phyloP scores from a whole-genome alignment of 2,888 invertebrate species.

The Smittia aterrima region DNA sequence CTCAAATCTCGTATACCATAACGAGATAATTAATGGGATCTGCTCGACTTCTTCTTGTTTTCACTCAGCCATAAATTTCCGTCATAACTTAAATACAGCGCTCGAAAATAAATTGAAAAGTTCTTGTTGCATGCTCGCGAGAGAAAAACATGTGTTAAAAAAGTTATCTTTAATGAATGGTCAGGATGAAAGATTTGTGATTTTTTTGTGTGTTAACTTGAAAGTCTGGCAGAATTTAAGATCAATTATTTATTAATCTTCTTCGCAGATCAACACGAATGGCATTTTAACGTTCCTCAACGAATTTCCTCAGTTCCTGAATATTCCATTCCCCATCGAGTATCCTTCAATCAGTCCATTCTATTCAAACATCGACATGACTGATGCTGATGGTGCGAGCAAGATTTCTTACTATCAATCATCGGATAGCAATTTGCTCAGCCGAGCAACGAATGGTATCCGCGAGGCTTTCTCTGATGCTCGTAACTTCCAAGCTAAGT shows the following conservation, averaged over 20 bases:
- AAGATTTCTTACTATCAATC: constrained; percentile 72
- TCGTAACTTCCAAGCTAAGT: constrained; percentile 69
- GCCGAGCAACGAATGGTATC: constrained; percentile 69
- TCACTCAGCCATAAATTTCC: background rate
- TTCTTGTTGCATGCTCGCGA: background rate
- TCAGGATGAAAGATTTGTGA: background rate
- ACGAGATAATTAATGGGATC: constrained; percentile 1
- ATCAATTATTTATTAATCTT: too few species aligned
- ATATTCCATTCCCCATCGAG: constrained; percentile 84
- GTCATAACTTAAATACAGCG: background rate
- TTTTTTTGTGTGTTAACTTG: background rate
- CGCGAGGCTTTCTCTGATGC: constrained; percentile 71
- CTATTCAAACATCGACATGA: constrained; percentile 87
- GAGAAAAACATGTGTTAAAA: constrained; percentile 14
- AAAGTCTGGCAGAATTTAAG: too few species aligned
- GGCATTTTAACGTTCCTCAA: constrained; percentile 86
- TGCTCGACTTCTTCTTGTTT: background rate
- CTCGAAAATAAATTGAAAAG: background rate
- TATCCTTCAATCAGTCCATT: constrained; percentile 88
- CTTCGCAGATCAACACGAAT: constrained; percentile 82
- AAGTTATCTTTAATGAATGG: background rate
- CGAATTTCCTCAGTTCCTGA: constrained; percentile 82
- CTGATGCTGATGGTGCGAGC: constrained; percentile 59
- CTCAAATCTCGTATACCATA: background rate
- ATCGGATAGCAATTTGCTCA: constrained; percentile 59